phyloP scores from a whole-genome alignment of 2,113 vertebrate species.

The Capreolus pygargus region DNA sequence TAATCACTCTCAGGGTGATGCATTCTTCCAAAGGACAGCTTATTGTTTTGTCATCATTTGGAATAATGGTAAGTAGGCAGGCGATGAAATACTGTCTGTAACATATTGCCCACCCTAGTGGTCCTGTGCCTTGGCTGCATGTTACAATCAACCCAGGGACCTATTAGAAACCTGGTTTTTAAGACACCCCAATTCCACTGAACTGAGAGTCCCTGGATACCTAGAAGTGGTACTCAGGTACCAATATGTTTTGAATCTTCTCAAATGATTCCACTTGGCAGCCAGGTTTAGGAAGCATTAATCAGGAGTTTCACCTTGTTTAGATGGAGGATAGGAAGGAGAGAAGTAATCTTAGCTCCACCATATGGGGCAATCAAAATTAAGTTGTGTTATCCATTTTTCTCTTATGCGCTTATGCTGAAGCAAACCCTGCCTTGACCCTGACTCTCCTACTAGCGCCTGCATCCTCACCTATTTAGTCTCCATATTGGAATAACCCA shows the following conservation, averaged over 20 bases:
- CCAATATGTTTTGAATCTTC: neutral
- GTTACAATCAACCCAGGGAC: neutral
- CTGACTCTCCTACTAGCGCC: neutral
- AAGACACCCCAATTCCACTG: neutral
- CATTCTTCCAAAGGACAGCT: neutral
- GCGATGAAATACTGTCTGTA: neutral
- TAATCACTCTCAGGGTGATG: neutral
- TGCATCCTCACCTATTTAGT: neutral
- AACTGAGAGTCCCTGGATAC: neutral
- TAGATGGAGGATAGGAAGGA: neutral
- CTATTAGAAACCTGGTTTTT: neutral
- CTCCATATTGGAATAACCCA: neutral
- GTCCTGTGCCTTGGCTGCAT: neutral
- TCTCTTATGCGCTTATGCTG: neutral
- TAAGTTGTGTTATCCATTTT: neutral
- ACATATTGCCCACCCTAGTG: fast-evolving
- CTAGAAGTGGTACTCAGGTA: neutral
- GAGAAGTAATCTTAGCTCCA: neutral
- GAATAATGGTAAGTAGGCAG: neutral
- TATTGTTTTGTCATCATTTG: neutral
- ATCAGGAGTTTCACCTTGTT: neutral
- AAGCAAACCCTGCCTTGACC: neutral
- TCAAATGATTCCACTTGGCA: neutral
- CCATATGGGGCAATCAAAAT: neutral
- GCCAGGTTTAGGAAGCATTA: neutral